Evolutionary conservation across 64 coral and sea anemone species (phyloP).

Genomic region (Montipora sp.): DNA sequence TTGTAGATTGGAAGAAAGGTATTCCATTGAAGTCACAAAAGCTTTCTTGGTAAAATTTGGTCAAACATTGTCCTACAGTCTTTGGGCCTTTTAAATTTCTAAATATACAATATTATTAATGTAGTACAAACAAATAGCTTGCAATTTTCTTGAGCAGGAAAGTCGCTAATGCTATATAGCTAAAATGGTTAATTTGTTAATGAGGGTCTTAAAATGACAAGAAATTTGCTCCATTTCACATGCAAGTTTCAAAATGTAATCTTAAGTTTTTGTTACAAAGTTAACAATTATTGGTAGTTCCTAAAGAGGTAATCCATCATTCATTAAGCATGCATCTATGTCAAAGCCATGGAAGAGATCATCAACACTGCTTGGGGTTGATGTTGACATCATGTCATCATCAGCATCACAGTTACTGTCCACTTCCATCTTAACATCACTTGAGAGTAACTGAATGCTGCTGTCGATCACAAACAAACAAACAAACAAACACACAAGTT

Average conservation of each 20-base stretch:
- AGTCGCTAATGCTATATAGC: too few relatives aligned
- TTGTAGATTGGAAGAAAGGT: too few relatives aligned
- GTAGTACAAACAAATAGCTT: too few relatives aligned
- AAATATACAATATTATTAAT: too few relatives aligned
- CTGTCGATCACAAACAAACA: background rate
- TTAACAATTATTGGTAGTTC: background rate
- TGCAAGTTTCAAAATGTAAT: background rate
- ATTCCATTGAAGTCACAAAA: too few relatives aligned
- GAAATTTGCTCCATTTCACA: background rate
- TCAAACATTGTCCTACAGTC: too few relatives aligned
- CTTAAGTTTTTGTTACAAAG: background rate
- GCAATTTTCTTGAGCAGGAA: too few relatives aligned
- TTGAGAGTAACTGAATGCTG: constrained; percentile 12
- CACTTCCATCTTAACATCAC: constrained; percentile 36
- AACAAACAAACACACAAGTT: background rate
- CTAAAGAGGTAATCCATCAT: constrained; percentile 83
- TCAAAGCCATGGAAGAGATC: constrained; percentile 81
- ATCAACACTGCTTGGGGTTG: constrained; percentile 54
- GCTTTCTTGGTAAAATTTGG: too few relatives aligned
- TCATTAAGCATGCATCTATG: constrained; percentile 74
- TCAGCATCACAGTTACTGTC: constrained; percentile 39
- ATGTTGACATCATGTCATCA: constrained; percentile 54
- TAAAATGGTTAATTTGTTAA: too few relatives aligned
- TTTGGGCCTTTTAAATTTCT: too few relatives aligned
- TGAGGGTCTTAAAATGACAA: too few relatives aligned